A percentile compares a stretch with the other conserved stretches of the same genome.
phyloP scores from a whole-genome alignment of 2,888 invertebrate genomes.

The Caenorhabditis zanzibari region DNA sequence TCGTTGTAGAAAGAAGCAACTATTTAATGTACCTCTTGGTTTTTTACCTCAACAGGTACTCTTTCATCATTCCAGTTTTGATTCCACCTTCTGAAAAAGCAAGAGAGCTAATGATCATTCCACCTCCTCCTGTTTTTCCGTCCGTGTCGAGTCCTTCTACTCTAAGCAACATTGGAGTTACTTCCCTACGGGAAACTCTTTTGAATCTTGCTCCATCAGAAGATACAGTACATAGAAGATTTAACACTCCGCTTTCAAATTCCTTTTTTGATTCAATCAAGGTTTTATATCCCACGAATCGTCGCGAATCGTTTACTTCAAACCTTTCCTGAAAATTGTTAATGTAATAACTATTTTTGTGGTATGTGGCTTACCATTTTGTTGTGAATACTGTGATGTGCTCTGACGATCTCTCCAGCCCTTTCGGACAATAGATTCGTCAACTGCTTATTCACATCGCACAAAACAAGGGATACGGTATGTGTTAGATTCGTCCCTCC shows the following conservation, averaged over 20 bases:
- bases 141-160: neutral
- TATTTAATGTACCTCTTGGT: neutral
- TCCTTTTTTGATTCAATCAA: neutral
- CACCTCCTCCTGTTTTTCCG: neutral
- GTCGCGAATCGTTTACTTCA: neutral
- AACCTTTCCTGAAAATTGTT: neutral
- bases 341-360: neutral
- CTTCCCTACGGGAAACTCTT: constrained; percentile 6
- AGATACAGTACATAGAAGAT: neutral
- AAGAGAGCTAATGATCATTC: neutral
- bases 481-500: neutral
- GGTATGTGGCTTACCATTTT: neutral
- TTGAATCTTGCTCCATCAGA: neutral
- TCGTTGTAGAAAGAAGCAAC: too few relatives aligned
- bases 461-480: neutral
- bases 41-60: neutral
- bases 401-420: neutral
- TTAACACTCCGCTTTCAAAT: neutral
- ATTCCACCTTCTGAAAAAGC: neutral
- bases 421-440: neutral
- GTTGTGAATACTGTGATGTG: neutral
- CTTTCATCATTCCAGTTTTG: neutral
- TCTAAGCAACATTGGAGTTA: neutral
- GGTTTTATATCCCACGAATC: neutral
- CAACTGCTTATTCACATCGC: neutral